Evolutionary conservation across 2,113 vertebrate genomes (phyloP).

Genomic region (Penelope pileata): DNA sequence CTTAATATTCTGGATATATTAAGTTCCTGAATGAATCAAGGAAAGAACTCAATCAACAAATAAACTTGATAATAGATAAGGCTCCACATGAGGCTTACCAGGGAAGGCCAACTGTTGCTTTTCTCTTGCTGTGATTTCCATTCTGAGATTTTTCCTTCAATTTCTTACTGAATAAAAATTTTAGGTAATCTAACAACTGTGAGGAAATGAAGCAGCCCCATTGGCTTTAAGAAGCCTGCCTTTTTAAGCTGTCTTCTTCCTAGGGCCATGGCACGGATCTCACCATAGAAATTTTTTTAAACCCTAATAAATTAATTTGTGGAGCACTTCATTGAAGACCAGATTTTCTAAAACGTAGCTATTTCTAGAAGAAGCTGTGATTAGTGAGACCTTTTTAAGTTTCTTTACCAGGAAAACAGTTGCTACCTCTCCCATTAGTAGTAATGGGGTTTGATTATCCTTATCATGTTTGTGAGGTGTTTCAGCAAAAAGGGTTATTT

Average conservation of each 20-base stretch:
- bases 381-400: not conserved
- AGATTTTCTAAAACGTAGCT: not conserved
- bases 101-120: not conserved
- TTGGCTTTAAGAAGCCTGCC: not conserved
- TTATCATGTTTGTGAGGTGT: not conserved
- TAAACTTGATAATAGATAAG: not conserved
- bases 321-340: accelerated
- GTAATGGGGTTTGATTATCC: not conserved
- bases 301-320: not conserved
- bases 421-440: not conserved
- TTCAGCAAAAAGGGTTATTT: not conserved
- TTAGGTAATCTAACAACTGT: not conserved
- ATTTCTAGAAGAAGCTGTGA: not conserved
- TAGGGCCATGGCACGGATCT: not conserved
- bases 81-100: not conserved
- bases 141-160: not conserved
- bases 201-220: not conserved
- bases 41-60: not conserved
- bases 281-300: not conserved
- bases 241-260: not conserved
- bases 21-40: not conserved
- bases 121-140: not conserved
- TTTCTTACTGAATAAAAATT: not conserved
- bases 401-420: not conserved
- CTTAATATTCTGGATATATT: not conserved